Evolutionary conservation across 1,140 invertebrate genomes (phyloP), one percentile per base, ranked within the genome.

Genomic region (Pseudomyrmex flavicornis): DNA sequence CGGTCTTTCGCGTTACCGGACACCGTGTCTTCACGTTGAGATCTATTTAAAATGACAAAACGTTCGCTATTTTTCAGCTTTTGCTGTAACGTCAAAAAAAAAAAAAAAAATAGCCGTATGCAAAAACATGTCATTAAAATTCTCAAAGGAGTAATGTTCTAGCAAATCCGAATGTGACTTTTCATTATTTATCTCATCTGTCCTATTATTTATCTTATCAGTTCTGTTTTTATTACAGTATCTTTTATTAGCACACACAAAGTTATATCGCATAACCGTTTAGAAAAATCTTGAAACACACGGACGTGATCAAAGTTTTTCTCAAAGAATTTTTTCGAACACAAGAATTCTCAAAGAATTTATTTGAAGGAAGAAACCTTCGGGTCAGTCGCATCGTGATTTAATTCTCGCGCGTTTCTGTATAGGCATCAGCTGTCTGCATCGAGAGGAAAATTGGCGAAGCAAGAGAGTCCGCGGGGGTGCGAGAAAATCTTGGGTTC

Each of bases 1-100:
- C 85, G 76, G 80, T 83, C 83, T 72, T 83, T 76, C 83, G 86
- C 79, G 87, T 70, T 80, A 86, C 68, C 87, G 84, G 87, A 88
- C 88, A 89, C 82, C 68, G 80, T 73, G 48, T 88, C 65, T 82
- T 58, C 44, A 0, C 48, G n/a, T 58, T 15, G 44, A 69, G 22
- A 61, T 59, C n/a, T 59, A 59, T 50, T 35, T 54, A 35, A 12
- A n/a, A 46, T n/a, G 15, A 72, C 9, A 20, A 59, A 48, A 35
- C n/a, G 35, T 10, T 72, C 44, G 68, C 12, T n/a, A 7, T n/a
- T 44, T 68, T 54, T 69, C 17, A 7, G 35, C 35, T n/a, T 9
- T 61, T 12, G 20, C 22, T 2, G 44, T 5, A 12, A n/a, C 68
- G 12, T 0, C n/a, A 7, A 46, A 48, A 35, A 17, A 26, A 7